Percentiles rank a stretch among this genome's conserved stretches.
These are phyloP conservation scores for Crotophaga sulcirostris DNA, from an alignment of 2,113 vertebrate species.

Conservation along the genomic window DNA sequence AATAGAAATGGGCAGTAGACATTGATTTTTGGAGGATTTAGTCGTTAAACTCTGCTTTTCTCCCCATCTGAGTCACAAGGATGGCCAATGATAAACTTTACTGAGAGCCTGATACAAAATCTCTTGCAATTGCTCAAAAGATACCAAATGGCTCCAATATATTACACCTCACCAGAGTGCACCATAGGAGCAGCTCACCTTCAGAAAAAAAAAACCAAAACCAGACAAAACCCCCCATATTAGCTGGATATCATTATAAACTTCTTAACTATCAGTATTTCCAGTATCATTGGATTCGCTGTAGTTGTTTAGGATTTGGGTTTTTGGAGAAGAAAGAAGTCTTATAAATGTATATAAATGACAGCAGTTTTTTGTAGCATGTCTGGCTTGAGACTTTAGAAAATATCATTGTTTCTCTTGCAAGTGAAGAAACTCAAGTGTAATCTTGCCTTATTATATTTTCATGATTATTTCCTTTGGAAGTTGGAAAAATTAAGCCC, in stretches of 20 bases:
- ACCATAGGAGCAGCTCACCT: neutral
- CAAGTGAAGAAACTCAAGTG: neutral
- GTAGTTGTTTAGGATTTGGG: neutral
- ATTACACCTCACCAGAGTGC: neutral
- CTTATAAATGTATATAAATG: neutral
- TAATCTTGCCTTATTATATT: neutral
- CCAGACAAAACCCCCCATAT: accelerated
- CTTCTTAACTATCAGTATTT: neutral
- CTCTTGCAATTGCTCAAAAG: neutral
- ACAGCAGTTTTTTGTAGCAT: neutral
- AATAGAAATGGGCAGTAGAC: neutral
- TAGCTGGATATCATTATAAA: neutral
- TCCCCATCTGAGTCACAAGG: neutral
- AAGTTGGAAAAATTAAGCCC: neutral
- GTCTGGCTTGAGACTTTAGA: neutral
- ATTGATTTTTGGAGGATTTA: neutral
- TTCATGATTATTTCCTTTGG: neutral
- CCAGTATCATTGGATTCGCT: neutral
- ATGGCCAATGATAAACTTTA: neutral
- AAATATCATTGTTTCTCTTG: neutral
- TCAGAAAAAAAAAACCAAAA: neutral
- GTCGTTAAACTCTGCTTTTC: neutral
- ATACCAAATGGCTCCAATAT: neutral
- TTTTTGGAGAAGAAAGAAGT: neutral
- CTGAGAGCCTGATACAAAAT: neutral